Base-by-base conservation (phyloP, 37 sponge, comb jelly and placozoan genomes). In the Agelas oroides region DNA sequence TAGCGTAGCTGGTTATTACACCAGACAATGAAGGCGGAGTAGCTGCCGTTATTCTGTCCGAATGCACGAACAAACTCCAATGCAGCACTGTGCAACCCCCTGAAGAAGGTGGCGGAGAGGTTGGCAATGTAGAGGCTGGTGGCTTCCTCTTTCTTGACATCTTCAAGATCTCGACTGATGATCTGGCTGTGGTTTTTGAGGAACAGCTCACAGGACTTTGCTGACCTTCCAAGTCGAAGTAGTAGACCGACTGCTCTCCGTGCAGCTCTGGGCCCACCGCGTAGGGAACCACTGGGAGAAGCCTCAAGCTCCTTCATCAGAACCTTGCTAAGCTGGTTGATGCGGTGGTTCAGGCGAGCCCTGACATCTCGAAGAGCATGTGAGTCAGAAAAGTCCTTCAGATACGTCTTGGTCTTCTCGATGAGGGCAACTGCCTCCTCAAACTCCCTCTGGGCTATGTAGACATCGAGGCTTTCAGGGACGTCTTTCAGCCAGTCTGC, bases 371-470 rank as follows among this genome's bases (percentile, higher is more conserved):
- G 81, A 32, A 87, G 75, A 21, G 86, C 89, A 58, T 85, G 86
- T 19, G 88, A 81, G 54, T 95, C 95, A 16, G 81, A 65, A 55
- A 69, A 76, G 28, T 85, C 91, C 75, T 90, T 90, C 55, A 95
- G 73, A 58, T 63, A 83, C 2, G 75, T 31, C 56, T 91, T 87
- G 25, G 85, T 85, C 14, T 77, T 41, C 27, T 84, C 86, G 28
- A 95, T 88, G 33, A 90, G 71, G 1, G 62, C 53, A 15, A 96
- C 90, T 53, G 99, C 99, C 36, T 90, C 70, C 60, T 98, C 99
- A 82, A 98, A 96, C 23, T 98, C 97, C 59, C 99, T 71, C 86
- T 98, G 99, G 17, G 97, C 99, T 40, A 98, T 88, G 67, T 80
- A 96, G 53, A 98, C 95, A 78, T 98, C 99, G 27, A 96, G 94